phyloP scores from a whole-genome alignment of 2,888 invertebrate genomes.

The Maniola hyperantus region DNA sequence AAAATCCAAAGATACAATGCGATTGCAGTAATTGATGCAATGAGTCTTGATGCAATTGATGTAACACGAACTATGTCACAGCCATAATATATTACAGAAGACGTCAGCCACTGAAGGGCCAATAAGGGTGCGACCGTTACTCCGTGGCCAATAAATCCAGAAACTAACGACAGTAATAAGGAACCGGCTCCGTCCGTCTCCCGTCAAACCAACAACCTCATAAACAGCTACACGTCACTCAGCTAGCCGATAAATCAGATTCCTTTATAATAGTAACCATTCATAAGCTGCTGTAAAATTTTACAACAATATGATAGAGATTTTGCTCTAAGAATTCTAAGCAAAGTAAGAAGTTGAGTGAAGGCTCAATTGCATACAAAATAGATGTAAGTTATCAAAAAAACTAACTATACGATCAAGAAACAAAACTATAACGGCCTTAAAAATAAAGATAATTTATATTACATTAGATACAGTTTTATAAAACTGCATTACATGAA shows the following conservation, averaged over 20 bases:
- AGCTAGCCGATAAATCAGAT: constrained; percentile 66
- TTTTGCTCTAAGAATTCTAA: neutral
- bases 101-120: constrained; percentile 29
- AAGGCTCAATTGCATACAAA: too few species aligned
- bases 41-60: neutral
- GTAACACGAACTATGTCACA: constrained; percentile 8
- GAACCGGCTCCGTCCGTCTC: constrained; percentile 72
- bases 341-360: neutral
- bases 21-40: neutral
- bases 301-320: neutral
- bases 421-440: too few species aligned
- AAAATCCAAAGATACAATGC: neutral
- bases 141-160: constrained; percentile 78
- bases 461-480: too few species aligned
- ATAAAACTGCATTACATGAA: too few species aligned
- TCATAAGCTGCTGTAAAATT: neutral
- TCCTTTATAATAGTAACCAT: constrained; percentile 45
- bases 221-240: constrained; percentile 42
- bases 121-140: constrained; percentile 62
- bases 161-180: constrained; percentile 74
- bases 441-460: too few species aligned
- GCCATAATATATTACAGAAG: constrained; percentile 28
- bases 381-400: too few species aligned
- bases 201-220: constrained; percentile 55
- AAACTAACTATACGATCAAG: too few species aligned